Conservation (phyloP, 2,888 invertebrate species). For the Ceraclea dissimilis region DNA sequence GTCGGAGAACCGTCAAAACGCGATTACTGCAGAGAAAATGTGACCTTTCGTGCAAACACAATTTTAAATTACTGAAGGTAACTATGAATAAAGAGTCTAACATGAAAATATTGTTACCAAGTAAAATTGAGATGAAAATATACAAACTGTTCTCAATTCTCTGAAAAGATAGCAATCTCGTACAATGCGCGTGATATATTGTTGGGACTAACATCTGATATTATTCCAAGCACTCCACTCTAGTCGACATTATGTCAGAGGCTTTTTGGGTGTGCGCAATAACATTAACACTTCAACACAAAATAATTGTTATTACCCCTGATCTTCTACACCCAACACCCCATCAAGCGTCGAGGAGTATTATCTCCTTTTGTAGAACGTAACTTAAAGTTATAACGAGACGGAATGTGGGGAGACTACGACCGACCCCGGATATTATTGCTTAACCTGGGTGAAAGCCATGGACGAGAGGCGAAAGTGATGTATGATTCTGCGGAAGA, state of each 20-base stretch:
- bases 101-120: no score
- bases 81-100: no score
- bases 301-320: constrained; percentile 25
- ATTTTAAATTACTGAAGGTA: no score
- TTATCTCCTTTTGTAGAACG: constrained; percentile 21
- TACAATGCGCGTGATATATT: background rate
- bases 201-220: constrained; percentile 1
- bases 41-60: no score
- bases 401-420: constrained; percentile 6
- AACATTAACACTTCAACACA: constrained; percentile 26
- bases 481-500: constrained; percentile 15
- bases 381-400: constrained; percentile 24
- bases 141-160: no score
- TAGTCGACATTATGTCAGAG: constrained; percentile 14
- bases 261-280: constrained; percentile 20
- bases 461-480: constrained; percentile 14
- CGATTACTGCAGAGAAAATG: no score
- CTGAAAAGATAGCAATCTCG: no score
- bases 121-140: no score
- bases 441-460: constrained; percentile 16
- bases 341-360: constrained; percentile 6
- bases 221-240: constrained; percentile 17
- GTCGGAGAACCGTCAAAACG: no score
- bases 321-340: constrained; percentile 9
- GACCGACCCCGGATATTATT: constrained; percentile 18